phyloP scores from a whole-genome alignment of 1,140 invertebrate genomes.

The Batillaria attramentaria region DNA sequence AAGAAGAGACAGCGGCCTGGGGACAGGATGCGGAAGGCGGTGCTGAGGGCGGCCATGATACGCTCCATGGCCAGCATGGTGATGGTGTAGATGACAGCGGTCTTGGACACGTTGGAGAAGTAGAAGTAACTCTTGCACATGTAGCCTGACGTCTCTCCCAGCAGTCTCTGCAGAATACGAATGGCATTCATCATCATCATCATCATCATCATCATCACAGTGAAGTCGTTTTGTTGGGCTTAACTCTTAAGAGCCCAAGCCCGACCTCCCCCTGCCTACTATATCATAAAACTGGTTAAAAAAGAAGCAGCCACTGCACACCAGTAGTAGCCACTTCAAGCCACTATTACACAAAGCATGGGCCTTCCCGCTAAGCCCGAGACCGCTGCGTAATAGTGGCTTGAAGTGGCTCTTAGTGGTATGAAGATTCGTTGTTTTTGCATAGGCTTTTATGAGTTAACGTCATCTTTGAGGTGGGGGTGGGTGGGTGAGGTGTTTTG shows the following conservation, averaged over 20 bases:
- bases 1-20: constrained; percentile 58
- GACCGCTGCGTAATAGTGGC: too few species aligned
- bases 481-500: background rate
- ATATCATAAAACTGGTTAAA: too few species aligned
- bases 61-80: constrained; percentile 52
- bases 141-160: constrained; percentile 39
- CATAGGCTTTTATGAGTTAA: too few species aligned
- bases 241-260: background rate
- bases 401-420: too few species aligned
- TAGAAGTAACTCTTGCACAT: constrained; percentile 53
- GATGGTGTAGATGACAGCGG: constrained; percentile 50
- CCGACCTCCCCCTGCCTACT: background rate
- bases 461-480: too few species aligned
- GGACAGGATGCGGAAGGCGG: constrained; percentile 42
- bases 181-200: background rate
- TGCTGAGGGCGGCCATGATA: constrained; percentile 40
- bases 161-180: too few species aligned
- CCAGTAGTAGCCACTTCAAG: too few species aligned
- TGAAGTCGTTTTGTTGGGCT: background rate
- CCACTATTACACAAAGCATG: too few species aligned
- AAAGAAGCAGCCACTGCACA: constrained; percentile 4
- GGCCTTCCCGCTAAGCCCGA: too few species aligned
- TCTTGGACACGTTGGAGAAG: constrained; percentile 50
- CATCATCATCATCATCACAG: background rate
- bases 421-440: too few species aligned